These are phyloP conservation scores for Xestia rhomboidea DNA, from an alignment of 2,888 invertebrate species.

Conservation along the genomic window DNA sequence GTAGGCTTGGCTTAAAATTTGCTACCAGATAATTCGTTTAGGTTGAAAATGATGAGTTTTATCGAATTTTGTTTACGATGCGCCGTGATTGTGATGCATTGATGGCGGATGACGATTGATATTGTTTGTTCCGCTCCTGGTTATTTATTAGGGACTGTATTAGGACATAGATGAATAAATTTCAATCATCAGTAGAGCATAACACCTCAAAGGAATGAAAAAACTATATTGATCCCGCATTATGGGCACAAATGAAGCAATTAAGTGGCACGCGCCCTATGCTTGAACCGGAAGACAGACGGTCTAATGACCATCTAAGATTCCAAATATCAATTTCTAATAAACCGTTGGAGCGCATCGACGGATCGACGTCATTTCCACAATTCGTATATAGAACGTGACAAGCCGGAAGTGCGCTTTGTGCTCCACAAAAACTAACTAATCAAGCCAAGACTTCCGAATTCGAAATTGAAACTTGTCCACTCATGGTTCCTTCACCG, in stretches of 20 bases:
- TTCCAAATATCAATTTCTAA: conserved; percentile 90
- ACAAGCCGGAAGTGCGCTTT: conserved; percentile 86
- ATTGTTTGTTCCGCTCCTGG: conserved; percentile 73
- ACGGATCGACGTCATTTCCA: conserved; percentile 80
- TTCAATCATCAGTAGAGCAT: conserved; percentile 75
- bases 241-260: conserved; percentile 89
- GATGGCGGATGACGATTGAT: conserved; percentile 70
- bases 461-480: conserved; percentile 82
- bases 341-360: conserved; percentile 83
- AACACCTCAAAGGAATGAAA: conserved; percentile 72
- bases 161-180: conserved; percentile 63
- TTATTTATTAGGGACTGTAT: conserved; percentile 65
- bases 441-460: conserved; percentile 86
- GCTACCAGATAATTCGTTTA: conserved; percentile 87
- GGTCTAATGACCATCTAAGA: conserved; percentile 88
- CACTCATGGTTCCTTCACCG: conserved; percentile 82
- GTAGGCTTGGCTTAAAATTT: conserved; percentile 80
- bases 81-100: conserved; percentile 77
- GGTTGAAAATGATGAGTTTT: conserved; percentile 86
- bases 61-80: conserved; percentile 80
- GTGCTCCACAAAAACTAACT: conserved; percentile 83
- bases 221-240: conserved; percentile 78
- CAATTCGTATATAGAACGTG: conserved; percentile 80
- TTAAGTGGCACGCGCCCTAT: conserved; percentile 86
- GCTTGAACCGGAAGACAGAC: conserved; percentile 87